Evolutionary conservation across 2,888 invertebrate genomes (phyloP).

Genomic region (Troides aeacus): DNA sequence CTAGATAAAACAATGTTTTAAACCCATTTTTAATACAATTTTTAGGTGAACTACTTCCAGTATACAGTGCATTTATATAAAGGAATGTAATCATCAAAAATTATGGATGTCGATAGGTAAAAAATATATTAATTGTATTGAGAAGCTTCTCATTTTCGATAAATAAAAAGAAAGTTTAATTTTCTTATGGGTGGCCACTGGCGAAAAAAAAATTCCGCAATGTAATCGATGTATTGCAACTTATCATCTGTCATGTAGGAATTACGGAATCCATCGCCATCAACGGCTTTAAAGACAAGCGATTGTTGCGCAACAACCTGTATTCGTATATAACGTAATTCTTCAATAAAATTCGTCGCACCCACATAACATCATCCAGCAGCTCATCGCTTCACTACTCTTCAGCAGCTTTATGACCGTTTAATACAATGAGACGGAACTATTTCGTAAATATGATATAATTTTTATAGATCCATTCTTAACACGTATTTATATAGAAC

Average conservation of each 20-base stretch:
- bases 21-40: too few species aligned
- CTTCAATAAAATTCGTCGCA: constrained; percentile 43
- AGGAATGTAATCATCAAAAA: too few species aligned
- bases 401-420: constrained; percentile 29
- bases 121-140: neutral
- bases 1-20: too few species aligned
- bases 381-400: constrained; percentile 39
- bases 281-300: constrained; percentile 20
- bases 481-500: too few species aligned
- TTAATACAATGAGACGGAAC: neutral
- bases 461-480: neutral
- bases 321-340: constrained; percentile 32
- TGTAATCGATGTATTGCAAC: constrained; percentile 10
- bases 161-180: neutral
- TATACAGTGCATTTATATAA: too few species aligned
- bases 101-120: too few species aligned
- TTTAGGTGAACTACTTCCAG: too few species aligned
- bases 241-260: constrained; percentile 23
- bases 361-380: constrained; percentile 46
- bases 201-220: neutral
- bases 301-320: constrained; percentile 23
- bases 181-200: neutral
- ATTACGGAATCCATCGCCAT: constrained; percentile 27
- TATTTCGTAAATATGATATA: neutral
- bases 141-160: neutral